A percentile compares a stretch with the other conserved stretches of the same genome.
Evolutionary conservation across 2,888 invertebrate genomes (phyloP).

Genomic region (Eudasyphora cyanicolor): DNA sequence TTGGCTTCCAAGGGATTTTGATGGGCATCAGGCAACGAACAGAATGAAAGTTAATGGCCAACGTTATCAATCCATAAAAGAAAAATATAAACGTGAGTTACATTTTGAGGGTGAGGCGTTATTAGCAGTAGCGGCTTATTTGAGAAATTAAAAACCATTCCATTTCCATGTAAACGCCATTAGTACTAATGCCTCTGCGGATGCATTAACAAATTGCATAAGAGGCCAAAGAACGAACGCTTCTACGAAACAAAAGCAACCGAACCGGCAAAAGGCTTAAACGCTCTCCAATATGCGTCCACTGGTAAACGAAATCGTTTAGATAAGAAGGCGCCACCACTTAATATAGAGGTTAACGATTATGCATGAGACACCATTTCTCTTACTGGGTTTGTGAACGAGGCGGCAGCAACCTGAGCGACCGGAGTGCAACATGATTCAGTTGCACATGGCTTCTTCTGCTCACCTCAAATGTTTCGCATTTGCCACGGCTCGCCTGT

Average conservation of each 20-base stretch:
- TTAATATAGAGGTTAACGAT: slow-evolving; percentile 41
- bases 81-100: slow-evolving; percentile 39
- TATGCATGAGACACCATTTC: slow-evolving; percentile 38
- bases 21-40: slow-evolving; percentile 13
- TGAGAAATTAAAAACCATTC: slow-evolving; percentile 44
- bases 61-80: slow-evolving; percentile 48
- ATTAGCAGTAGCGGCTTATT: slow-evolving; percentile 15
- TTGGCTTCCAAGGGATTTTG: not conserved
- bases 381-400: not conserved
- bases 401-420: not conserved
- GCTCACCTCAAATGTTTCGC: not conserved
- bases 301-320: slow-evolving; percentile 48
- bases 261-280: slow-evolving; percentile 45
- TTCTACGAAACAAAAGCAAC: slow-evolving; percentile 13
- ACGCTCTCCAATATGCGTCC: slow-evolving; percentile 31
- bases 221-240: not conserved
- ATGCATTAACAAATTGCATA: slow-evolving; percentile 55
- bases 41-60: slow-evolving; percentile 32
- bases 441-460: slow-evolving; percentile 21
- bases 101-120: slow-evolving; percentile 1
- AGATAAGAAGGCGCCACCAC: slow-evolving; percentile 57
- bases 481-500: not conserved
- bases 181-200: slow-evolving; percentile 43
- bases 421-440: slow-evolving; percentile 17
- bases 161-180: slow-evolving; percentile 43